phyloP scores from a whole-genome alignment of 2,797 vertebrate genomes.

The Sebastiscus albofasciatus region DNA sequence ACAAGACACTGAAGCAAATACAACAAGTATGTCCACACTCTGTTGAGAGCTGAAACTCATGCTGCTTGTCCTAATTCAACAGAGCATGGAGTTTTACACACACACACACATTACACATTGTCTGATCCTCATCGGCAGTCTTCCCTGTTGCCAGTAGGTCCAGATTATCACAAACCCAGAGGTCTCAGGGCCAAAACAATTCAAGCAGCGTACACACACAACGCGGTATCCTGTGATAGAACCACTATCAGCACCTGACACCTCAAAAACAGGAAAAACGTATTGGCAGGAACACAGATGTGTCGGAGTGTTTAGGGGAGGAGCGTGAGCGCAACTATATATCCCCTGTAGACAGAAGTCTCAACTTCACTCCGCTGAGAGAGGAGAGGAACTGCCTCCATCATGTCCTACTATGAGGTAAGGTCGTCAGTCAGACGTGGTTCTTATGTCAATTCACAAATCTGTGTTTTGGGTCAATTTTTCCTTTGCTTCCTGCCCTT shows the following conservation, averaged over 20 bases:
- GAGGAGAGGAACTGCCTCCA: conserved; percentile 9
- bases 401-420: conserved; percentile 85
- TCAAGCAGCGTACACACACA: conserved; percentile 25
- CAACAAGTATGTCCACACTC: conserved; percentile 6
- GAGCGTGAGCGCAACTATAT: conserved; percentile 60
- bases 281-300: conserved; percentile 74
- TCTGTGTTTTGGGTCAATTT: background rate
- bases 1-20: conserved; percentile 12
- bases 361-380: conserved; percentile 34
- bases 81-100: conserved; percentile 19
- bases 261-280: conserved; percentile 85
- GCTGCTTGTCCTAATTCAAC: conserved; percentile 33
- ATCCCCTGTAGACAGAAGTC: conserved; percentile 4
- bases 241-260: conserved; percentile 76
- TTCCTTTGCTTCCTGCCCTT: background rate
- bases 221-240: conserved; percentile 78
- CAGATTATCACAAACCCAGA: conserved; percentile 51
- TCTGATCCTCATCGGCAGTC: conserved; percentile 32
- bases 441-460: background rate
- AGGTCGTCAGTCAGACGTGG: background rate
- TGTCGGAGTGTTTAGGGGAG: conserved; percentile 57
- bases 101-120: conserved; percentile 29
- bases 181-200: conserved; percentile 78
- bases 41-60: background rate
- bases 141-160: conserved; percentile 55